Evolutionary conservation across 2,113 vertebrate genomes (phyloP), one percentile per base, ranked within the genome.

Genomic region (Calyptommatus sinebrachiatus): DNA sequence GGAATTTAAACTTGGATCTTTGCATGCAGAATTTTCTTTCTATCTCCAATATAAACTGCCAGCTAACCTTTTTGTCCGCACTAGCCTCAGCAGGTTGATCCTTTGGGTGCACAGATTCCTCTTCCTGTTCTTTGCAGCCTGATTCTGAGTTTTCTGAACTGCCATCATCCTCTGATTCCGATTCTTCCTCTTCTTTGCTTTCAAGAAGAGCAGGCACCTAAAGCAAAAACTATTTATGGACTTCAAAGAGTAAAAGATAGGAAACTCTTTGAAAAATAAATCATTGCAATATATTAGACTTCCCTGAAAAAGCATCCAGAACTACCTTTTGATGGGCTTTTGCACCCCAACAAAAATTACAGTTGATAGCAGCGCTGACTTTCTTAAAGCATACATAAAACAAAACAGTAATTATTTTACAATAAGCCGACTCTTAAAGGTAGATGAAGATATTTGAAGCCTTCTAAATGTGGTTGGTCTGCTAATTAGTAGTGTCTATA

Each of bases 191-290:
- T 24, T 86, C n/a, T 35, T 10, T 62, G 35, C 87, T 85, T 89
- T 99, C 96, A 77, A 99, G 95, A 53, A 99, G 95, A 7, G 97
- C 95, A 26, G 98, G 98, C 65, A 99, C 94, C 98, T 99, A 83
- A 8, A 90, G 82, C 12, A 73, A 0, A 90, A 3, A 87, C 66
- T 22, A 35, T 50, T 29, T 50, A 48, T 69, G 50, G 31, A 69
- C 7, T 31, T 68, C 65, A 68, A 68, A 48, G 28, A 24, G 10
- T 10, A 21, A 68, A 68, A 10, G 14, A 24, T 2, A 24, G 26
- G 50, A 14, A 66, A 28, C 18, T 21, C 50, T 20, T 28, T 22
- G 31, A 28, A 26, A 8, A 63, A 76, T 2, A 28, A 24, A 57
- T 26, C 61, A 46, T 11, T 1, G 5, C 50, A 21, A 46, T 1